These are phyloP conservation scores for Bombyx mandarina DNA, from an alignment of 1,140 invertebrate genomes.

Conservation along the genomic window DNA sequence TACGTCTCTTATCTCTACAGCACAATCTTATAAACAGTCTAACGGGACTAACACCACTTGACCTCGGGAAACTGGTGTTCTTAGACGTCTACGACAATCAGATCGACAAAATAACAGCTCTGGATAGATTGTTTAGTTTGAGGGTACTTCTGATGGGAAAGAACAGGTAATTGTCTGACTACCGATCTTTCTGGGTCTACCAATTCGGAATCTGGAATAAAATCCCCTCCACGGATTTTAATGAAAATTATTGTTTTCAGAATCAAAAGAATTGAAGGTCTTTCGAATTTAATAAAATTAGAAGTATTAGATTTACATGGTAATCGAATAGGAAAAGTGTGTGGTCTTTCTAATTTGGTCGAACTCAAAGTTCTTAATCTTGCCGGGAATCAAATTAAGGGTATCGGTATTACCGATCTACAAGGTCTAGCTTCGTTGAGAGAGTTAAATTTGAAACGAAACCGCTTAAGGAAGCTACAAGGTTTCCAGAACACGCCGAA, in stretches of 20 bases:
- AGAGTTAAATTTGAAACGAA: conserved; percentile 90
- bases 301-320: conserved; percentile 94
- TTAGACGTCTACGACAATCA: conserved; percentile 96
- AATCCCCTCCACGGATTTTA: too few species aligned
- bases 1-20: conserved; percentile 89
- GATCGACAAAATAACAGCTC: conserved; percentile 85
- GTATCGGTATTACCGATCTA: conserved; percentile 80
- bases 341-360: conserved; percentile 71
- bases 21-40: conserved; percentile 90
- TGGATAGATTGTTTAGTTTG: conserved; percentile 82
- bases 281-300: conserved; percentile 79
- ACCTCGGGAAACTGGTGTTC: conserved; percentile 86
- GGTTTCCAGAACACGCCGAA: conserved; percentile 87
- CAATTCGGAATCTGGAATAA: too few species aligned
- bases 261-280: conserved; percentile 82
- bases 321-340: conserved; percentile 81
- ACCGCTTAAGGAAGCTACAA: conserved; percentile 83
- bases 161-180: conserved; percentile 74
- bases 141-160: conserved; percentile 91
- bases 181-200: not conserved
- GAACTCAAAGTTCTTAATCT: conserved; percentile 92
- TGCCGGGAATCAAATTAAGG: conserved; percentile 88
- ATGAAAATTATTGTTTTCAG: conserved; percentile 47
- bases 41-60: conserved; percentile 54
- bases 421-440: conserved; percentile 82